A percentile compares a stretch with the other conserved stretches of the same genome.
Conservation (phyloP, 2,113 vertebrate species). For the Hippotragus niger region DNA sequence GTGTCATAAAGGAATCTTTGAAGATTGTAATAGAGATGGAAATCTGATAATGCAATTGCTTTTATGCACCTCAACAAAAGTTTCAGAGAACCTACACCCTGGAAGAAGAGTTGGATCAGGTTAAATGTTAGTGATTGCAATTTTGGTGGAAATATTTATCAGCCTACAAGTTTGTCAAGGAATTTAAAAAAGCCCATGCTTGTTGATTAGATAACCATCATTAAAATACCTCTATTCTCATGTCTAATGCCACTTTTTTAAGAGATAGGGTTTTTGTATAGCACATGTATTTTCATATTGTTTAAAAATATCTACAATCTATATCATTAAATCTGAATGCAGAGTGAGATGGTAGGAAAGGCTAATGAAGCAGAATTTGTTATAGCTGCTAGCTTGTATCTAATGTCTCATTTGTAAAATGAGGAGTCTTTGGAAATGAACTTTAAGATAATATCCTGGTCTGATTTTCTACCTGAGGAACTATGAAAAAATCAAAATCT, state of each 20-base stretch:
- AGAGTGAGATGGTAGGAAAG: neutral
- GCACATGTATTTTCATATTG: neutral
- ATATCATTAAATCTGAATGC: neutral
- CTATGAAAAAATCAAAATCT: neutral
- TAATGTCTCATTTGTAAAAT: neutral
- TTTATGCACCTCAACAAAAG: neutral
- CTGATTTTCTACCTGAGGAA: neutral
- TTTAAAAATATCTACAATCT: neutral
- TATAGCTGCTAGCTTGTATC: neutral
- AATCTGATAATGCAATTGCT: neutral
- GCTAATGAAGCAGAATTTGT: neutral
- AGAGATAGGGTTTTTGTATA: neutral
- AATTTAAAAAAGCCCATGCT: constrained; percentile 38
- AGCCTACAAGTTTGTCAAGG: neutral
- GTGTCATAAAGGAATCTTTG: neutral
- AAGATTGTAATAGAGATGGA: neutral
- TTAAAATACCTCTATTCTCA: neutral
- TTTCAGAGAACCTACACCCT: neutral
- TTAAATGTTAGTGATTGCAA: neutral
- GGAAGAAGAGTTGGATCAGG: neutral
- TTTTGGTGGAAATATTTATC: constrained; percentile 1
- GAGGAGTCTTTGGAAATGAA: neutral
- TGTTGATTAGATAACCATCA: constrained; percentile 64
- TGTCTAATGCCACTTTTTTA: neutral
- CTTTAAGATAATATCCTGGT: neutral